phyloP scores from a whole-genome alignment of 1,140 invertebrate species.

The Pseudomyrmex cubaensis region DNA sequence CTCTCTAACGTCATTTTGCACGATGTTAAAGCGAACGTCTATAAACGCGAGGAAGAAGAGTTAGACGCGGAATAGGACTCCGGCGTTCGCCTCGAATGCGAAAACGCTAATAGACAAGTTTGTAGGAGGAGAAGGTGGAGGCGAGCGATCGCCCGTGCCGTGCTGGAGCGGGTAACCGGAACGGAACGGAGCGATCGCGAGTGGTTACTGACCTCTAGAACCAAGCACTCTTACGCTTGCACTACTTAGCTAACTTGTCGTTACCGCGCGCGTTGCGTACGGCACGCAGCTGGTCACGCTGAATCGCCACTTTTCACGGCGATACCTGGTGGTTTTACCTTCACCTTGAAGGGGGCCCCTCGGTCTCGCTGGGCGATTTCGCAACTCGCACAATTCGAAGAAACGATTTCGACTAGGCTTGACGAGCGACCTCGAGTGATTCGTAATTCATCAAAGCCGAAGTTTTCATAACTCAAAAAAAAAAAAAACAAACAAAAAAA shows the following conservation, averaged over 20 bases:
- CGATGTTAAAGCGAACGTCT: conserved; percentile 5
- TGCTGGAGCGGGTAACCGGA: conserved; percentile 81
- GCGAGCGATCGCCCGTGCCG: conserved; percentile 65
- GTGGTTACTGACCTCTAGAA: conserved; percentile 84
- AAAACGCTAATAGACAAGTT: conserved; percentile 47
- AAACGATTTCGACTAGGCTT: background rate
- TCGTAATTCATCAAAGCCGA: no score
- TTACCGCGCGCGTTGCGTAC: conserved; percentile 62
- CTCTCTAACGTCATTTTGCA: conserved; percentile 38
- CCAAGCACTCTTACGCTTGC: conserved; percentile 85
- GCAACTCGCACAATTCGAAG: background rate
- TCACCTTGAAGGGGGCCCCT: conserved; percentile 82
- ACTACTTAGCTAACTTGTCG: conserved; percentile 84
- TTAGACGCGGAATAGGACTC: conserved; percentile 10
- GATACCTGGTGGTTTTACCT: conserved; percentile 72
- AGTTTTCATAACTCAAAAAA: no score
- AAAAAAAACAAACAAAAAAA: no score
- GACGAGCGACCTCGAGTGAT: no score
- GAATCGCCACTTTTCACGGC: conserved; percentile 70
- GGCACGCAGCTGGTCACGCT: conserved; percentile 50
- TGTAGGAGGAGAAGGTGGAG: conserved; percentile 39
- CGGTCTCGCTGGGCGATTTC: conserved; percentile 16
- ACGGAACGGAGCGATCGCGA: conserved; percentile 79
- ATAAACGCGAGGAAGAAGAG: background rate
- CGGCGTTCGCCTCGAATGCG: conserved; percentile 5